Evolutionary conservation across 2,113 vertebrate genomes (phyloP), one percentile per base, ranked within the genome.

Genomic region (Saccopteryx bilineata): DNA sequence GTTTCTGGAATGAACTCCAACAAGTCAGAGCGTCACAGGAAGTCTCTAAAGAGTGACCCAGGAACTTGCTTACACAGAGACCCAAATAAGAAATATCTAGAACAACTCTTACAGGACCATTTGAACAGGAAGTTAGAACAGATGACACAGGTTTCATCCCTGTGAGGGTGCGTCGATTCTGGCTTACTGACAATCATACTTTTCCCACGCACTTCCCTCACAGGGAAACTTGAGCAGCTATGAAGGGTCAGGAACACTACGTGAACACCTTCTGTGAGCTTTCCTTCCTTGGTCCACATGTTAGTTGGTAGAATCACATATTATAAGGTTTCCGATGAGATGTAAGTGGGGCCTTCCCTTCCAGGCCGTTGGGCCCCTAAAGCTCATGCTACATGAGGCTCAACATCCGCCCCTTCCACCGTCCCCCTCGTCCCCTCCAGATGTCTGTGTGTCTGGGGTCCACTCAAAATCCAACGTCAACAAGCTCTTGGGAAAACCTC

Each of bases 191-290:
- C 28, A 60, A 3, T 3, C 4, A 0, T 19, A 28, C 2, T 54
- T 31, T 33, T 31, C 26, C 58, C 15, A 15, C 19, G 48, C 11
- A 1, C 8, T 14, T 12, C 7, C 33, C 9, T 21, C 10, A 18
- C 1, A 23, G 0, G 4, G 24, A 61, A 9, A 1, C 5, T 3
- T 31, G 0, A 6, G 23, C 9, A 24, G 0, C 31, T 33, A 15
- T 1, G 3, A 50, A 87, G 15, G 2, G 4, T 2, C 18, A 0
- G 54, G 13, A 50, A 18, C 21, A 2, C 19, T 1, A 0, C 0
- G 4, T 33, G 1, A 56, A 95, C 52, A 60, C 89, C 19, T 65
- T 54, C 14, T 24, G 26, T 8, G 0, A 76, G 6, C 48, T 76
- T 54, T 23, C 60, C 12, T 87, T 95, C 61, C 65, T 88, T 9